These are phyloP conservation scores for Triops cancriformis DNA, from an alignment of 1,140 invertebrate species.

Conservation along the genomic window DNA sequence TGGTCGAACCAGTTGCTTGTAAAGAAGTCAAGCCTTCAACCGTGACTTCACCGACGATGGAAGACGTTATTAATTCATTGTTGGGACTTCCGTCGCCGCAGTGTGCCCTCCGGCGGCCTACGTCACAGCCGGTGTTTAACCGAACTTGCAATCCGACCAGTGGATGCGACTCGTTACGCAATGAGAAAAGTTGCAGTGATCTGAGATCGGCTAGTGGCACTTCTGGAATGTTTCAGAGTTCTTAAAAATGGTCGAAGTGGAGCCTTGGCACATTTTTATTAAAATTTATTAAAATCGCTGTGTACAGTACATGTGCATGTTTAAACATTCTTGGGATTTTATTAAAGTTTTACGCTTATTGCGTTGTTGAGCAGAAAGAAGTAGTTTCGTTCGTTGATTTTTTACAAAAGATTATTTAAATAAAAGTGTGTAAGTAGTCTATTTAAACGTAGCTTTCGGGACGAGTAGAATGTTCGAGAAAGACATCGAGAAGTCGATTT, in stretches of 20 bases:
- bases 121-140: slow-evolving; percentile 30
- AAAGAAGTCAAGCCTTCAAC: background rate
- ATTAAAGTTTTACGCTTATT: background rate
- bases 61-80: slow-evolving; percentile 85
- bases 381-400: background rate
- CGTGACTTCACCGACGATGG: slow-evolving; percentile 69
- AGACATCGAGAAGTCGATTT: slow-evolving; percentile 57
- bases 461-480: slow-evolving; percentile 56
- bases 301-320: slow-evolving; percentile 7
- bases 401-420: background rate
- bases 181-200: slow-evolving; percentile 18
- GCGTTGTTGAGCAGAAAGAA: slow-evolving; percentile 1
- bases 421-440: background rate
- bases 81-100: slow-evolving; percentile 63
- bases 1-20: background rate
- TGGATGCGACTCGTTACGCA: background rate
- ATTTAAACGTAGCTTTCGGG: slow-evolving; percentile 56
- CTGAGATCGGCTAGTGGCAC: slow-evolving; percentile 8
- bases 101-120: slow-evolving; percentile 32
- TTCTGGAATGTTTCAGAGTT: background rate
- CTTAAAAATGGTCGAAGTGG: background rate
- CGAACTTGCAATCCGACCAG: background rate
- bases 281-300: background rate
- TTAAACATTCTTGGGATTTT: background rate
- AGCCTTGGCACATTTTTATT: background rate